A percentile compares a stretch with the other conserved stretches of the same genome.
Conservation (phyloP, 1,140 invertebrate genomes). For the Colletes latitarsis region DNA sequence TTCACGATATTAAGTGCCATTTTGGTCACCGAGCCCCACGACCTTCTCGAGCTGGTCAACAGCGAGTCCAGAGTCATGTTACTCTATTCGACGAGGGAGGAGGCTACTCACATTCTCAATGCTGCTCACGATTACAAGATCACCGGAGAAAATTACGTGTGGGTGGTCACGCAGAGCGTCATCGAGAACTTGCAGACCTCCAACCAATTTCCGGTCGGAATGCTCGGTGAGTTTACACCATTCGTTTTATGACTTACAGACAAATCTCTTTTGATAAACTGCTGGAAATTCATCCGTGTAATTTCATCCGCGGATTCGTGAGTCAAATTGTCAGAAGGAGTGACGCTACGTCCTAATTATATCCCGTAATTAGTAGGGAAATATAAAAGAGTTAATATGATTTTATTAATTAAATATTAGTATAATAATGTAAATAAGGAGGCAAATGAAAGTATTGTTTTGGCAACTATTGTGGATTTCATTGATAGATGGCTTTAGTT, state of each 20-base stretch:
- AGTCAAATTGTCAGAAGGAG: background rate
- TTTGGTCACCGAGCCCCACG: slow-evolving; percentile 86
- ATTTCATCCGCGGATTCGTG: background rate
- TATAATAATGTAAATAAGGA: too few species aligned
- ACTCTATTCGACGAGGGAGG: slow-evolving; percentile 93
- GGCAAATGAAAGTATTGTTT: too few species aligned
- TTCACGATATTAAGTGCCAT: slow-evolving; percentile 93
- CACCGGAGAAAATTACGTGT: slow-evolving; percentile 97
- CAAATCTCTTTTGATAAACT: background rate
- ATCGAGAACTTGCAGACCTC: slow-evolving; percentile 90
- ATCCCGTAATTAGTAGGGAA: too few species aligned
- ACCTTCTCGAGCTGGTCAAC: slow-evolving; percentile 90
- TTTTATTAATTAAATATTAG: too few species aligned
- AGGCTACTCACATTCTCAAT: slow-evolving; percentile 92
- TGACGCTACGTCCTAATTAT: background rate
- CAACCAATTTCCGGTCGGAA: slow-evolving; percentile 93
- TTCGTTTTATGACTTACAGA: background rate
- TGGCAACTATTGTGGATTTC: too few species aligned
- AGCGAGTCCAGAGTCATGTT: slow-evolving; percentile 97
- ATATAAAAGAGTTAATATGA: too few species aligned
- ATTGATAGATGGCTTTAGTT: too few species aligned
- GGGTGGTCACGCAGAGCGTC: slow-evolving; percentile 98
- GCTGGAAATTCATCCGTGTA: background rate
- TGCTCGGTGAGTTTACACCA: slow-evolving; percentile 89
- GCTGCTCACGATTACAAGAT: slow-evolving; percentile 91